Evolutionary conservation across 92 coral and sea anemone species (phyloP).

Genomic region (Heteractis magnifica): DNA sequence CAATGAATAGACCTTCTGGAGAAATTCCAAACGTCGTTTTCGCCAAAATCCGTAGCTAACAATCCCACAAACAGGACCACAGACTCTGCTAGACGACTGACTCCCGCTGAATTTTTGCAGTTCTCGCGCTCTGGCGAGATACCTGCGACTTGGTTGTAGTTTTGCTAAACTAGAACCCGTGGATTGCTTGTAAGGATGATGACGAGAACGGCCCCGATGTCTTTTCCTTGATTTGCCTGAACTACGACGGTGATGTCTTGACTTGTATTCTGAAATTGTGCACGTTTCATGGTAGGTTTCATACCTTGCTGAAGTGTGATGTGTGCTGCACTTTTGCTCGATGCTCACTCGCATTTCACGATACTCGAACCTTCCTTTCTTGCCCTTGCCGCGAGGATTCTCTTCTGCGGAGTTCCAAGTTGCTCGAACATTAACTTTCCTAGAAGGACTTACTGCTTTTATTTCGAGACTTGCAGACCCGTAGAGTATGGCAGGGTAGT

Average conservation of each 20-base stretch:
- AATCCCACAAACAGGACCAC: constrained; percentile 40
- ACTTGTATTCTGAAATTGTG: constrained; percentile 20
- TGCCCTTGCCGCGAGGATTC: neutral
- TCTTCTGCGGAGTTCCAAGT: constrained; percentile 6
- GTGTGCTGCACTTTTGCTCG: constrained; percentile 6
- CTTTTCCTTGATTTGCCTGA: neutral
- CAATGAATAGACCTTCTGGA: constrained; percentile 45
- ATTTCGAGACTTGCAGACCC: constrained; percentile 60
- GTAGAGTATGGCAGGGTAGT: constrained; percentile 73
- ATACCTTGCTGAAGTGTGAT: neutral
- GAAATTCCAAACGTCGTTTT: constrained; percentile 54
- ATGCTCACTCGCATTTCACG: constrained; percentile 21
- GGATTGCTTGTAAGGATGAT: neutral
- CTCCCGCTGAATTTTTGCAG: constrained; percentile 6
- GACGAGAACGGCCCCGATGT: constrained; percentile 1
- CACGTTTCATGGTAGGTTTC: constrained; percentile 21
- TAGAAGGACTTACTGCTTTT: neutral
- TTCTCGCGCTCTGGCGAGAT: constrained; percentile 3
- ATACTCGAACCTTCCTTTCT: constrained; percentile 6
- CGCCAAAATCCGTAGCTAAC: constrained; percentile 67
- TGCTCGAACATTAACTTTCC: neutral
- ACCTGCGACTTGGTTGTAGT: constrained; percentile 9
- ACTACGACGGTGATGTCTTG: neutral
- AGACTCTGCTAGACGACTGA: neutral
- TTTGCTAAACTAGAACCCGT: constrained; percentile 2